Evolutionary conservation across 2,113 vertebrate genomes (phyloP), one percentile per base, ranked within the genome.

Genomic region (Megaceryle torquata): DNA sequence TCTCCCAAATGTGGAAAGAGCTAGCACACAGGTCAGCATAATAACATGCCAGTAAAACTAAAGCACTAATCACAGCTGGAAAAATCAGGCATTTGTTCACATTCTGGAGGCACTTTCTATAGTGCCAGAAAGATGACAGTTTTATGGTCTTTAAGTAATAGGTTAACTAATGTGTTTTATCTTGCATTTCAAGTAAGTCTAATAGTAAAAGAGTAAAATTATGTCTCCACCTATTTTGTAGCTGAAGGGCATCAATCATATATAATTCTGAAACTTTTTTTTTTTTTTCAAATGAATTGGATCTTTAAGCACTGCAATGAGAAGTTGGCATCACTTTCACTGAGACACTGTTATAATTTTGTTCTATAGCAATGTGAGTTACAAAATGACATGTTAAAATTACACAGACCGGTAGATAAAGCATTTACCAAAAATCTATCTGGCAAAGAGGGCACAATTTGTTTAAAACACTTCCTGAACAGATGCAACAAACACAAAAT

Each of bases 111-210:
- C 89, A 68, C 41, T 94, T 95, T 93, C 92, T 96, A 57, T 35
- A 89, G 75, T 80, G 68, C 86, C 92, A 95, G 82, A 95, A 95
- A 96, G 70, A 86, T 53, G 28, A 69, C 54, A 82, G 59, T 39
- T 96, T 96, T 95, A 92, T 93, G 77, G 51, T 84, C 60, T 95
- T 95, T 96, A 86, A 78, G 44, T 94, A 94, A 94, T 63, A 85
- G 21, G 24, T 88, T 96, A 97, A 92, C 77, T 53, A 89, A 96
- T 77, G 57, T 60, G 77, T 44, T 97, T 87, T 92, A 90, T 80
- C 59, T 95, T 96, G 25, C 83, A 69, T 95, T 97, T 96, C 94
- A 93, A 91, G 72, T 88, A 89, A 78, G 80, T 87, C 94, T 85
- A 90, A 90, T 51, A 92, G 82, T 76, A 89, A 94, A 93, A 91